Conservation (phyloP, 2,888 invertebrate species). For the Acrocyrtus sp. region DNA sequence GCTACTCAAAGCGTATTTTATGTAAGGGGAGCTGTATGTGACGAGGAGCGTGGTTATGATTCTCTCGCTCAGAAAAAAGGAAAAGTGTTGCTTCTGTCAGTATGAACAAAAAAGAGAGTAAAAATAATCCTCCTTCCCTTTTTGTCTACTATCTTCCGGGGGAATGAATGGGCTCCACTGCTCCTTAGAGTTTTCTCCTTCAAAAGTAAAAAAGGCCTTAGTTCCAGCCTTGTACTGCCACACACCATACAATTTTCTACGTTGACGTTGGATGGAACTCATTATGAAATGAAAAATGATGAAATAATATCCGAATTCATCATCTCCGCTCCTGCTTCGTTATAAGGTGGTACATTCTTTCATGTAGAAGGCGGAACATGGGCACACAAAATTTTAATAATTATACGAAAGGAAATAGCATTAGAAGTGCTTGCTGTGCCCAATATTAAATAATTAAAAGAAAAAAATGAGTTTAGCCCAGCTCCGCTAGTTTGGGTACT, state of each 20-base stretch:
- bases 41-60: too few species aligned
- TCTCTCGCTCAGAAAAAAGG: conserved; percentile 6
- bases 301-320: conserved; percentile 52
- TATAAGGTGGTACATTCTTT: too few species aligned
- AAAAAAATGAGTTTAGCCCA: too few species aligned
- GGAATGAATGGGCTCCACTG: conserved; percentile 30
- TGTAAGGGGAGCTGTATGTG: conserved; percentile 7
- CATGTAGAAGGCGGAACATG: too few species aligned
- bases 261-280: conserved; percentile 34
- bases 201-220: conserved; percentile 1
- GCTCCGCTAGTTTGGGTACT: too few species aligned
- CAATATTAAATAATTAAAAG: conserved; percentile 26
- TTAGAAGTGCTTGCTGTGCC: conserved; percentile 2
- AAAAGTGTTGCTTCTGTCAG: conserved; percentile 28
- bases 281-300: conserved; percentile 51
- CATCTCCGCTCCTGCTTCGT: conserved; percentile 22
- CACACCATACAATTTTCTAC: conserved; percentile 1
- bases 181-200: conserved; percentile 30
- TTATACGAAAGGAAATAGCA: conserved; percentile 24
- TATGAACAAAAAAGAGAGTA: conserved; percentile 13
- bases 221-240: neutral
- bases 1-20: neutral
- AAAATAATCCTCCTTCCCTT: conserved; percentile 44
- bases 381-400: too few species aligned
- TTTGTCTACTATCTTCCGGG: conserved; percentile 28